Evolutionary conservation across 2,888 invertebrate species (phyloP), one percentile per base, ranked within the genome.

Genomic region (Slavum lentiscoides): DNA sequence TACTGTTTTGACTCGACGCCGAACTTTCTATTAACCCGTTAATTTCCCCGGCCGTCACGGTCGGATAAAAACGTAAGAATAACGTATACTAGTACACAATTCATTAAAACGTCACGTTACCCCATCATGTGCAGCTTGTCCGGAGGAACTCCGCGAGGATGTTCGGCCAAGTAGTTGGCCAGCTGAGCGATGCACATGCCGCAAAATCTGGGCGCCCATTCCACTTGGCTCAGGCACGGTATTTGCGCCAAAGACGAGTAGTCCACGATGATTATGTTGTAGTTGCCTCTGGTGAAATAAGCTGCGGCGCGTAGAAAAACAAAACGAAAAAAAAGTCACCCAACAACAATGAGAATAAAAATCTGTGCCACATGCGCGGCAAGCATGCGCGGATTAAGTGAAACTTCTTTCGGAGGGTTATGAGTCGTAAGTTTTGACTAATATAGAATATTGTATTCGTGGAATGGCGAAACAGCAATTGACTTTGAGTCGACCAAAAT

Each of bases 201-300:
- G 82, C 88, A 88, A 84, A 88, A 88, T 83, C 88, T 86, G 70
- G 88, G 88, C 30, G 87, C 87, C 88, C 88, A 88, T 83, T 87
- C 87, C 84, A 88, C 87, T 89, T 93, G 93, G 85, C 93, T 91
- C 9, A 95, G 88, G 85, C 95, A 95, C 0, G 94, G 94, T 85
- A 94, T 94, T 85, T 91, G 91, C 8, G 93, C 94, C 59, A 94
- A 89, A 11, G 90, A 88, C 21, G 91, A 91, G 86, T 94, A 95
- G 87, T 95, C 94, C n/a, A 94, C 94, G 77, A 95, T 93, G 84
- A 95, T 91, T 80, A 95, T 92, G 85, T 95, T 95, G 86, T 94
- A 94, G 84, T 94, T 90, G 68, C 94, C 94, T 82, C 90, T 89
- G 59, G 90, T 88, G 86, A 94, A 95, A 86, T 93, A 95, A 0